These are phyloP conservation scores for Eupithecia insigniata DNA, from an alignment of 2,888 invertebrate genomes.

Conservation along the genomic window DNA sequence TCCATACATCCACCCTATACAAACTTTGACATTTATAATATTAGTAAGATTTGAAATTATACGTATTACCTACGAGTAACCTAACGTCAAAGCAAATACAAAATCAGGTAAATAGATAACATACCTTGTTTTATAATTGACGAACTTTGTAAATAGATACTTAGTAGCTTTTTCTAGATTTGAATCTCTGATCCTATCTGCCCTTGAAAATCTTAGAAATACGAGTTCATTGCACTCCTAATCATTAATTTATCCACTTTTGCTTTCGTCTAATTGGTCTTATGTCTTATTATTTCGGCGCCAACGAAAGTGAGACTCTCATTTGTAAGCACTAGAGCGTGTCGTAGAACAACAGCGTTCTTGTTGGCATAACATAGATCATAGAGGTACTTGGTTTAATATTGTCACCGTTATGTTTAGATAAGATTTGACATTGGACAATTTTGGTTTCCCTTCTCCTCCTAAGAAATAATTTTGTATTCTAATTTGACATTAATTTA, in stretches of 20 bases:
- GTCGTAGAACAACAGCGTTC: not conserved
- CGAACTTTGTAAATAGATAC: too few species aligned
- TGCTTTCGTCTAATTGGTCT: constrained; percentile 5
- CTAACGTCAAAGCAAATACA: not conserved
- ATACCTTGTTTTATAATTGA: too few species aligned
- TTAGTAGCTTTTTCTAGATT: not conserved
- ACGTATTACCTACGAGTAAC: too few species aligned
- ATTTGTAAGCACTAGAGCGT: not conserved
- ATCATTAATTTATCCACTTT: not conserved
- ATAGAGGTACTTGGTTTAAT: not conserved
- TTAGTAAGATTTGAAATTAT: too few species aligned
- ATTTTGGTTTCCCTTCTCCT: not conserved
- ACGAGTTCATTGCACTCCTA: not conserved
- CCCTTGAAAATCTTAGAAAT: not conserved
- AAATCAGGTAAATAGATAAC: not conserved
- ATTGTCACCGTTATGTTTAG: not conserved
- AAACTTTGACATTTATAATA: too few species aligned
- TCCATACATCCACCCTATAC: too few species aligned
- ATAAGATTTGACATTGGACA: not conserved
- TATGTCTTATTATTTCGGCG: constrained; percentile 6
- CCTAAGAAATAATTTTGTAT: too few species aligned
- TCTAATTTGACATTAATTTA: too few species aligned
- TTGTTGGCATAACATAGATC: too few species aligned
- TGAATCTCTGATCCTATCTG: not conserved
- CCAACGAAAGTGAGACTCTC: not conserved